Conservation (phyloP, 2,113 vertebrate species). For the Gymnogyps californianus region DNA sequence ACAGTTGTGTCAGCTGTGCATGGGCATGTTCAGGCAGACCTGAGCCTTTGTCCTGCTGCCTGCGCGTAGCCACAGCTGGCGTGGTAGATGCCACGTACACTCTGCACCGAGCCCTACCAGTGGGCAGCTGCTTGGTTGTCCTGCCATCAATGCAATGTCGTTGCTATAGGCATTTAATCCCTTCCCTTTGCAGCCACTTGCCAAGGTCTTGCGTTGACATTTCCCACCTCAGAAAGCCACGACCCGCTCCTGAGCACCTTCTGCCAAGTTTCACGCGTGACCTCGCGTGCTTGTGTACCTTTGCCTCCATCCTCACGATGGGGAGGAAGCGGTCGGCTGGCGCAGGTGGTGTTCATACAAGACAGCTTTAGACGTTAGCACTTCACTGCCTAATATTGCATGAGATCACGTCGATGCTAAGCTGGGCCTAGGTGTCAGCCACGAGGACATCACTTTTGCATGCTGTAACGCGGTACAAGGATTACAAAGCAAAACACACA, state of each 20-base stretch:
- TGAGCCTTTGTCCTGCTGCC: background rate
- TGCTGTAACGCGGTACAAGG: background rate
- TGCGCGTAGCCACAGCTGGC: fast-evolving
- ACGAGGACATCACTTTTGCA: background rate
- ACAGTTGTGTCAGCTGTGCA: background rate
- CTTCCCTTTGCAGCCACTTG: background rate
- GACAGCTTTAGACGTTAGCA: background rate
- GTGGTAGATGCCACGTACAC: fast-evolving
- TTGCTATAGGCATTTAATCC: fast-evolving
- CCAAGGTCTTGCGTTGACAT: fast-evolving
- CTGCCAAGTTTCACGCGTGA: fast-evolving
- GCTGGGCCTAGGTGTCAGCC: background rate
- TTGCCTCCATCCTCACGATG: background rate
- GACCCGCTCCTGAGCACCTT: background rate
- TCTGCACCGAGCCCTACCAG: background rate
- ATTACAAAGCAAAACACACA: background rate
- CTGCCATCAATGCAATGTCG: fast-evolving
- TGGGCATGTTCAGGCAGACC: background rate
- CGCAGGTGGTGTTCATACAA: fast-evolving
- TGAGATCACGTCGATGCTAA: background rate
- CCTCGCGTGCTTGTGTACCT: fast-evolving
- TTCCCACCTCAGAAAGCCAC: background rate
- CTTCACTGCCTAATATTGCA: background rate
- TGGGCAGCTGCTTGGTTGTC: background rate
- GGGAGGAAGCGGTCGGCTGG: fast-evolving